These are phyloP conservation scores for Macrocentrus cingulum DNA, from an alignment of 1,140 invertebrate genomes.

Conservation along the genomic window DNA sequence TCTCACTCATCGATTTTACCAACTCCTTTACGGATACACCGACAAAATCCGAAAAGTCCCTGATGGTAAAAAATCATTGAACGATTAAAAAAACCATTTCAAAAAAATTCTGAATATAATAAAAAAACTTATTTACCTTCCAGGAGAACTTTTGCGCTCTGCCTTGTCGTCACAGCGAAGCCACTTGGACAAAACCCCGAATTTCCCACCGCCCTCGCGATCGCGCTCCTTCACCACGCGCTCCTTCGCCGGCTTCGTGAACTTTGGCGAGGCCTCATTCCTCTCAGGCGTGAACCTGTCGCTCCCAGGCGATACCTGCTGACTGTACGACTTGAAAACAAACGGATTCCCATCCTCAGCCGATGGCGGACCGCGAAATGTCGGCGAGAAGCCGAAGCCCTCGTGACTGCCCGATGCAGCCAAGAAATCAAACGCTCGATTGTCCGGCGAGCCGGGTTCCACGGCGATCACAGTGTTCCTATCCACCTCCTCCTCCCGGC, in stretches of 20 bases:
- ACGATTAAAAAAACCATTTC: constrained; percentile 21
- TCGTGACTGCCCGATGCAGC: constrained; percentile 50
- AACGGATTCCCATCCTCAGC: constrained; percentile 61
- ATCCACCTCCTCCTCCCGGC: constrained; percentile 48
- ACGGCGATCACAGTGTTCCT: constrained; percentile 10
- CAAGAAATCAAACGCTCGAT: constrained; percentile 67
- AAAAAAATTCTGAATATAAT: not conserved
- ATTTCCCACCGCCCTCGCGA: constrained; percentile 60
- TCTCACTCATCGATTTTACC: constrained; percentile 78
- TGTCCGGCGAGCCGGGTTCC: constrained; percentile 44
- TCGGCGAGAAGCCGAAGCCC: constrained; percentile 45
- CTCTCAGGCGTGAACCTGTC: constrained; percentile 40
- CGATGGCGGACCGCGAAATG: constrained; percentile 32
- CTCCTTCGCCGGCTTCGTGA: constrained; percentile 46
- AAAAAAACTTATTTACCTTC: constrained; percentile 44
- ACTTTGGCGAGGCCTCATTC: constrained; percentile 41
- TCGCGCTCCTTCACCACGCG: constrained; percentile 46
- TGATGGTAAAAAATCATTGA: constrained; percentile 36
- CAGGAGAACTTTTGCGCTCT: constrained; percentile 53
- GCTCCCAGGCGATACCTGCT: constrained; percentile 44
- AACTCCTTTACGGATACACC: constrained; percentile 79
- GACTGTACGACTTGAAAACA: constrained; percentile 58
- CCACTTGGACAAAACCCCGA: constrained; percentile 72
- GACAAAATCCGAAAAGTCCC: constrained; percentile 68
- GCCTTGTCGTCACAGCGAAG: constrained; percentile 65